Evolutionary conservation across 2,888 invertebrate species (phyloP).

Genomic region (Pristionchus fissidentatus): DNA sequence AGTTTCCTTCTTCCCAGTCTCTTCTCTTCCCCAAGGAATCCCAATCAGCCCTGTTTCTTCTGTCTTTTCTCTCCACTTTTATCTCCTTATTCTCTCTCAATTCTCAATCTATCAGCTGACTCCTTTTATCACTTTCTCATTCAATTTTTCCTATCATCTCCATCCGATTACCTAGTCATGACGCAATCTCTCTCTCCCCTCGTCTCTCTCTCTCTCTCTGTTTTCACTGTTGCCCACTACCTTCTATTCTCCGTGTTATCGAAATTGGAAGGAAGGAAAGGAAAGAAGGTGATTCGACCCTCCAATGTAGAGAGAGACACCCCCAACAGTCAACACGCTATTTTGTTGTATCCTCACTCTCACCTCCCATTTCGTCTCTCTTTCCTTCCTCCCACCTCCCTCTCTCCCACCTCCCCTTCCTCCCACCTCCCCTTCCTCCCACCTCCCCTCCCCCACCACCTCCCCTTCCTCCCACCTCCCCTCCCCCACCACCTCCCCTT

Average conservation of each 20-base stretch:
- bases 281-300: conserved; percentile 22
- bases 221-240: conserved; percentile 9
- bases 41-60: conserved; percentile 6
- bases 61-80: not conserved
- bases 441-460: not conserved
- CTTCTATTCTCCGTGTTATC: not conserved
- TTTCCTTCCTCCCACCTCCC: not conserved
- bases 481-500: not conserved
- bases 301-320: conserved; percentile 11
- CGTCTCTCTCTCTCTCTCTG: not conserved
- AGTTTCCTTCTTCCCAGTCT: conserved; percentile 32
- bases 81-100: not conserved
- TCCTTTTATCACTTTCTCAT: not conserved
- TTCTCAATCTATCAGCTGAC: not conserved
- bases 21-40: conserved; percentile 17
- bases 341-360: conserved; percentile 25
- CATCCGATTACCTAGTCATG: not conserved
- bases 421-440: too few species aligned
- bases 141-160: not conserved
- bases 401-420: not conserved
- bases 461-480: not conserved
- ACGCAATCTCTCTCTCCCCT: too few species aligned
- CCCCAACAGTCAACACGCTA: conserved; percentile 30
- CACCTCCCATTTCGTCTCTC: not conserved
- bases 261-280: conserved; percentile 10